phyloP scores from a whole-genome alignment of 1,140 invertebrate genomes.

The Rhyacophila brunnea region DNA sequence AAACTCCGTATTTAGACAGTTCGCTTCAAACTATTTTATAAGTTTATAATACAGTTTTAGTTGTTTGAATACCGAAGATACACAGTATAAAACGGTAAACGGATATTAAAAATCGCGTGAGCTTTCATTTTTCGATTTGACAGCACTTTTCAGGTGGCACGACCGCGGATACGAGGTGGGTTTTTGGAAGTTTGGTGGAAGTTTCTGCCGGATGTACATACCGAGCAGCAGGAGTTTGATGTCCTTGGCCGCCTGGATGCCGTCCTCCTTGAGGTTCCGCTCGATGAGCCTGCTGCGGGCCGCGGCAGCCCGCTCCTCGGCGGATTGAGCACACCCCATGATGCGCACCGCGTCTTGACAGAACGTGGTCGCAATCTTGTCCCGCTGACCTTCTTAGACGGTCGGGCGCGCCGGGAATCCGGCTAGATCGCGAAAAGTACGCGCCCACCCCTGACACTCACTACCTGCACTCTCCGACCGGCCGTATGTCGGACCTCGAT shows the following conservation, averaged over 20 bases:
- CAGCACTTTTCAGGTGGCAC: no score
- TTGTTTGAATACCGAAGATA: no score
- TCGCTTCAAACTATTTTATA: no score
- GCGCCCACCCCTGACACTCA: constrained; percentile 12
- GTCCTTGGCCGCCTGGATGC: constrained; percentile 96
- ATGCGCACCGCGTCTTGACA: constrained; percentile 44
- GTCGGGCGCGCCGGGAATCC: constrained; percentile 12
- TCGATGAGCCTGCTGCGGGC: constrained; percentile 96
- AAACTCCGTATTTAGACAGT: no score
- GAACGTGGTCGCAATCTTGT: constrained; percentile 28
- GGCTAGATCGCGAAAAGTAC: constrained; percentile 5
- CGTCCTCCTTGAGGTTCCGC: constrained; percentile 98
- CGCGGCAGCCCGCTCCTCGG: constrained; percentile 94
- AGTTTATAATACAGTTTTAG: no score
- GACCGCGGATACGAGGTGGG: no score
- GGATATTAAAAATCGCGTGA: no score
- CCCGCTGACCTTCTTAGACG: constrained; percentile 13
- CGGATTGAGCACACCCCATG: constrained; percentile 99
- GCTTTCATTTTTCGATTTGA: no score
- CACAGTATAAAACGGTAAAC: no score
- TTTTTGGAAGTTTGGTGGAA: no score
- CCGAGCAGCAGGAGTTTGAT: constrained; percentile 96
- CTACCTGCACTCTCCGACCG: constrained; percentile 18
- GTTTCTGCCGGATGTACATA: constrained; percentile 54
- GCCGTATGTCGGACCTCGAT: constrained; percentile 17